phyloP scores from a whole-genome alignment of 2,888 invertebrate genomes.

The Linhomoeus sp. region DNA sequence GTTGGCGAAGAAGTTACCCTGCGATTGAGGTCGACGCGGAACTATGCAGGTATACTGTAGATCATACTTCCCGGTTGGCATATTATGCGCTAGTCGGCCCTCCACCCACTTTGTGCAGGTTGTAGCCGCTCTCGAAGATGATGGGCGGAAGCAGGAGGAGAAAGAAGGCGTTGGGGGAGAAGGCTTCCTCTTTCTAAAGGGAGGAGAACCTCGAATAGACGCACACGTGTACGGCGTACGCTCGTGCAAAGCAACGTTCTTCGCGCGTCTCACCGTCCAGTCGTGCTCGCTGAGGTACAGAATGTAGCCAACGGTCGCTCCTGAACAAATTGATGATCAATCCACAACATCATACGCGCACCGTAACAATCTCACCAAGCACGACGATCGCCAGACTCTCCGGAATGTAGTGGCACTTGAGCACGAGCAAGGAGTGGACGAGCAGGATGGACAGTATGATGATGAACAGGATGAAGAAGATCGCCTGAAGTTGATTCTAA shows the following conservation, averaged over 20 bases:
- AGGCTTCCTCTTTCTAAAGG: slow-evolving; percentile 69
- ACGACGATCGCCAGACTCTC: slow-evolving; percentile 94
- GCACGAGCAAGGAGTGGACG: slow-evolving; percentile 81
- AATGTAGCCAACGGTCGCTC: no score
- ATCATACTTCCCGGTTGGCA: no score
- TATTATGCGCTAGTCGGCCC: no score
- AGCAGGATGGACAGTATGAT: slow-evolving; percentile 77
- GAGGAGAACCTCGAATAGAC: background rate
- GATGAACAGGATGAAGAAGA: slow-evolving; percentile 89
- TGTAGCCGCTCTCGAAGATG: slow-evolving; percentile 96
- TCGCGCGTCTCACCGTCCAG: no score
- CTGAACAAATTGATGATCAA: no score
- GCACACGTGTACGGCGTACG: background rate
- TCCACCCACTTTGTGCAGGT: slow-evolving; percentile 66
- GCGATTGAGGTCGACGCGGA: no score
- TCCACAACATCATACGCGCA: no score
- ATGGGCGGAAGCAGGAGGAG: slow-evolving; percentile 87
- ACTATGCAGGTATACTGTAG: no score
- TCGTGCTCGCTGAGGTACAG: no score
- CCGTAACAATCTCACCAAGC: slow-evolving; percentile 38
- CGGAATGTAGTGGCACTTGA: slow-evolving; percentile 84
- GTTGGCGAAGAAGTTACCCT: slow-evolving; percentile 56
- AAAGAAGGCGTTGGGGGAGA: slow-evolving; percentile 94
- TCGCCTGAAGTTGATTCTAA: slow-evolving; percentile 38
- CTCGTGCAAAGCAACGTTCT: no score